These are phyloP conservation scores for Tichodroma muraria DNA, from an alignment of 2,113 vertebrate genomes.

Conservation along the genomic window DNA sequence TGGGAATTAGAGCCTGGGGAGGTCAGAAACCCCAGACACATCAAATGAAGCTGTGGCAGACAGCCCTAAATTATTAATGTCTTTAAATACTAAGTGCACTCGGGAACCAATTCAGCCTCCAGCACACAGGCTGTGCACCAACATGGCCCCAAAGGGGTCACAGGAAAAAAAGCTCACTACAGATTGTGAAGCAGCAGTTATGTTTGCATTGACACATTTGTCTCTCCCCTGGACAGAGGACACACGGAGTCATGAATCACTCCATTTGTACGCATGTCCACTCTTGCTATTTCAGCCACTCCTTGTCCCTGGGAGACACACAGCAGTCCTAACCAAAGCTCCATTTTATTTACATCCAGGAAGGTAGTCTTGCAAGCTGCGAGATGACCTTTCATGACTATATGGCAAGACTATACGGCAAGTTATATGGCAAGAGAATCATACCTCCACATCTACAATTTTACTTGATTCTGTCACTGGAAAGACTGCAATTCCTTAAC, in stretches of 20 bases:
- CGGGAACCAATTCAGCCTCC: neutral
- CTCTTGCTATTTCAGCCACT: neutral
- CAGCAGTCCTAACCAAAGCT: neutral
- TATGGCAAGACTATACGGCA: too few relatives aligned
- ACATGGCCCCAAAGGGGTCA: neutral
- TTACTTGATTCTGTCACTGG: neutral
- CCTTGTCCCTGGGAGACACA: neutral
- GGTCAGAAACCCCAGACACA: neutral
- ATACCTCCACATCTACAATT: neutral
- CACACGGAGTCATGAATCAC: neutral
- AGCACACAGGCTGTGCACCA: neutral
- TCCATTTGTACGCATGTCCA: neutral
- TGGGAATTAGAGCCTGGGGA: neutral
- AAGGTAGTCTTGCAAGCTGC: neutral
- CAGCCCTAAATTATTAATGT: constrained; percentile 23
- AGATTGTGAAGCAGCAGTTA: neutral
- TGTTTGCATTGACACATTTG: neutral
- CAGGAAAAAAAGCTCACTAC: neutral
- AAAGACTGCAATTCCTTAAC: neutral
- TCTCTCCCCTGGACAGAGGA: neutral
- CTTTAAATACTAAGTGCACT: constrained; percentile 22
- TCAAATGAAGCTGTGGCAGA: neutral
- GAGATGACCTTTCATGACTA: neutral
- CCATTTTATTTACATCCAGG: neutral
- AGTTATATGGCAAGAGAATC: neutral